phyloP scores from a whole-genome alignment of 2,888 invertebrate genomes.

The Apotomis turbidana region DNA sequence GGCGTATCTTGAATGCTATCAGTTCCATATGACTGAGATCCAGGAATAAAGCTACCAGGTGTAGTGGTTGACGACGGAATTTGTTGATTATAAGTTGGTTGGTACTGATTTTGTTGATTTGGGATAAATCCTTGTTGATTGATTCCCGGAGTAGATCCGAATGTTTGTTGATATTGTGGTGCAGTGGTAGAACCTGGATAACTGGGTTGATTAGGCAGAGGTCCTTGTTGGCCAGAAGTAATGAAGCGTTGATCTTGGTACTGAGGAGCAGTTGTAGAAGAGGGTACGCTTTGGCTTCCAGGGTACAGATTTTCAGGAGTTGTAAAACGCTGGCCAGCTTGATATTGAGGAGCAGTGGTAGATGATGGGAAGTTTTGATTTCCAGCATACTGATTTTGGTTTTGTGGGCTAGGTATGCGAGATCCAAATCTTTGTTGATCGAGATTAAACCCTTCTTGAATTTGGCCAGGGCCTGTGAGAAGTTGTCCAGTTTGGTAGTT shows the following conservation, averaged over 20 bases:
- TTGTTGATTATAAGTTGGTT: constrained; percentile 16
- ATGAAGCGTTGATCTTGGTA: constrained; percentile 6
- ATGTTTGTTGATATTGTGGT: constrained; percentile 25
- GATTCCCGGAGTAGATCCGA: constrained; percentile 11
- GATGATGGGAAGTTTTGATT: constrained; percentile 17
- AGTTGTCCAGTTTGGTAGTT: constrained; percentile 17
- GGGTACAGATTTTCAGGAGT: constrained; percentile 22
- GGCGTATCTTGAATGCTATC: constrained; percentile 5
- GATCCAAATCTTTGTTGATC: constrained; percentile 9
- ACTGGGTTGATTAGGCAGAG: neutral
- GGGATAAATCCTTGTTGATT: constrained; percentile 22
- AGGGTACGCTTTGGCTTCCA: neutral
- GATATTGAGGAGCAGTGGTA: constrained; percentile 10
- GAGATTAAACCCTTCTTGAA: constrained; percentile 3
- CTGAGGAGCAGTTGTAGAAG: constrained; percentile 14
- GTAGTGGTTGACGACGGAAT: constrained; percentile 16
- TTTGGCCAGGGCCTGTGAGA: neutral
- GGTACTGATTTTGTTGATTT: constrained; percentile 19
- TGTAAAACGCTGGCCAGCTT: constrained; percentile 9
- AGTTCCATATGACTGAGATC: constrained; percentile 12
- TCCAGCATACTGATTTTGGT: neutral
- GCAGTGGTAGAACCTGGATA: constrained; percentile 12
- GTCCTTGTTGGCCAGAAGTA: neutral
- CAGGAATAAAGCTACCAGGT: constrained; percentile 12
- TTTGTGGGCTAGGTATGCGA: neutral